Evolutionary conservation across 2,113 vertebrate species (phyloP).

Genomic region (Tautogolabrus adspersus): DNA sequence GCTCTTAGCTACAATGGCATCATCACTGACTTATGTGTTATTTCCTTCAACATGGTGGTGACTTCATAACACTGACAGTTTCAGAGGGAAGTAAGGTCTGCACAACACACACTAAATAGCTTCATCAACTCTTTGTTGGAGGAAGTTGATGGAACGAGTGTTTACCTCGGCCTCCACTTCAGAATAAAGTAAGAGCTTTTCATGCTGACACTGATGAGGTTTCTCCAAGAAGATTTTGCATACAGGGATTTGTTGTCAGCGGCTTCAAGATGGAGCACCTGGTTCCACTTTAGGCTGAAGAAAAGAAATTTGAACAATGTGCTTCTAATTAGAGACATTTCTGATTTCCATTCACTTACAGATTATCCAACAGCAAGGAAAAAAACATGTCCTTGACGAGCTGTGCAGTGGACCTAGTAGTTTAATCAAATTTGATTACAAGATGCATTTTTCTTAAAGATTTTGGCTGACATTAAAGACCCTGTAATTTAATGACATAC

Average conservation of each 20-base stretch:
- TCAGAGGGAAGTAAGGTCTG: background rate
- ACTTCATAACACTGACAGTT: conserved; percentile 22
- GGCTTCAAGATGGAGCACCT: background rate
- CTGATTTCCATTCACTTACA: background rate
- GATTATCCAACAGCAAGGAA: background rate
- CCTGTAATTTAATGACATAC: background rate
- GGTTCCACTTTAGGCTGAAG: conserved; percentile 13
- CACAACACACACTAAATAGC: background rate
- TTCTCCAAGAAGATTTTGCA: background rate
- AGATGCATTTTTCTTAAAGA: background rate
- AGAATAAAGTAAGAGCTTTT: background rate
- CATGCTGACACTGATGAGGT: background rate
- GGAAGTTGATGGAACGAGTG: background rate
- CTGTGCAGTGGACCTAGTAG: background rate
- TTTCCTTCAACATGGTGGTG: background rate
- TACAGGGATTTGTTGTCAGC: background rate
- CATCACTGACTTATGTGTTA: background rate
- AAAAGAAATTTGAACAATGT: background rate
- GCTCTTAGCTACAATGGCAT: background rate
- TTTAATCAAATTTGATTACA: background rate
- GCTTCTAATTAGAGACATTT: conserved; percentile 26
- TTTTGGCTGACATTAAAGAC: background rate
- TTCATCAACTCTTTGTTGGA: background rate
- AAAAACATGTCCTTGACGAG: background rate
- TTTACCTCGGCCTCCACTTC: background rate